A percentile compares a stretch with the other conserved stretches of the same genome.
Conservation (phyloP, 2,888 invertebrate genomes). For the Drosophila buzzatii region DNA sequence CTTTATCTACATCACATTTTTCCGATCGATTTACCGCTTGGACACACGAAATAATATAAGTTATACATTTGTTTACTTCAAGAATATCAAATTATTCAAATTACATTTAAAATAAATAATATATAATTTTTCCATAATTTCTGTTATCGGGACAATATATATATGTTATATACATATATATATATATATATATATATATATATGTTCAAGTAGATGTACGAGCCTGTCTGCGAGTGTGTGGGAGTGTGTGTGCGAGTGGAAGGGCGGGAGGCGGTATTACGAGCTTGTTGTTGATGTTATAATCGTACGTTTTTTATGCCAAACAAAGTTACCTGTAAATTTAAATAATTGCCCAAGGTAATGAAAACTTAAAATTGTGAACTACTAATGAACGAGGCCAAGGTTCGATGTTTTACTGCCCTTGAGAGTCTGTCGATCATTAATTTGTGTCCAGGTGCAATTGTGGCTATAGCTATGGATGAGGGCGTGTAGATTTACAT, state of each 20-base stretch:
- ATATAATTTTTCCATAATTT: constrained; percentile 49
- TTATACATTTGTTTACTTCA: constrained; percentile 59
- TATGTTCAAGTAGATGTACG: constrained; percentile 3
- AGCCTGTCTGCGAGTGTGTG: neutral
- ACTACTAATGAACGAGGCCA: constrained; percentile 46
- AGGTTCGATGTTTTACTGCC: constrained; percentile 15
- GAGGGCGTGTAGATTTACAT: constrained; percentile 4
- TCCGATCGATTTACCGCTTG: constrained; percentile 26
- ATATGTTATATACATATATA: neutral
- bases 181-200: constrained; percentile 1
- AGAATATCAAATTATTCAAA: constrained; percentile 67
- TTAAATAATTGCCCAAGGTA: constrained; percentile 47
- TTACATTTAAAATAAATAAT: constrained; percentile 73
- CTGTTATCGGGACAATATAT: constrained; percentile 16
- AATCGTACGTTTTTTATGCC: constrained; percentile 18
- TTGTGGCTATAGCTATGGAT: constrained; percentile 1
- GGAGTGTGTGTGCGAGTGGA: neutral
- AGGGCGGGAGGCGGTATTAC: neutral
- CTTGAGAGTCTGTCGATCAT: constrained; percentile 15
- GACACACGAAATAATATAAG: constrained; percentile 45
- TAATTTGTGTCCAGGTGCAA: constrained; percentile 4
- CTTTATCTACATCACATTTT: constrained; percentile 13
- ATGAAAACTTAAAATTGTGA: constrained; percentile 40
- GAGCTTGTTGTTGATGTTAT: neutral
- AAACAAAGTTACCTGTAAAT: constrained; percentile 49